Evolutionary conservation across 2,888 invertebrate genomes (phyloP).

Genomic region (Hyppa rectilinea): DNA sequence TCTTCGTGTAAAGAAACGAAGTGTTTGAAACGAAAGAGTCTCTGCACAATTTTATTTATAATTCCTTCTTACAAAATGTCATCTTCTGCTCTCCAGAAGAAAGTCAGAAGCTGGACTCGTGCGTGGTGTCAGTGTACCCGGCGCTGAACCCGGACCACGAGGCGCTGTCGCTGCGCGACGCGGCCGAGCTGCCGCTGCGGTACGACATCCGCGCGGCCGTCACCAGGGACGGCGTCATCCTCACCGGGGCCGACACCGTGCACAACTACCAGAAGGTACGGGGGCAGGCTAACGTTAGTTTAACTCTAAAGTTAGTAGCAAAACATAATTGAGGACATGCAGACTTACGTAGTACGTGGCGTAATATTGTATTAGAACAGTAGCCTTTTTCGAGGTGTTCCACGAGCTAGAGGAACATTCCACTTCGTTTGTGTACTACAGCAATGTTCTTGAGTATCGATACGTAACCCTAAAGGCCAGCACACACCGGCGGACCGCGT

Average conservation of each 20-base stretch:
- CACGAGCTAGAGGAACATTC: not conserved
- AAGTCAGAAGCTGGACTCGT: conserved; percentile 95
- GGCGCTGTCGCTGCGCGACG: conserved; percentile 94
- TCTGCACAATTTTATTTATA: too few relatives aligned
- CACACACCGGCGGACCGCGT: too few relatives aligned
- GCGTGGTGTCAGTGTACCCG: conserved; percentile 98
- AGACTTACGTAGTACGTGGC: too few relatives aligned
- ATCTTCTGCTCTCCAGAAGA: conserved; percentile 54
- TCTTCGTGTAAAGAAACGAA: too few relatives aligned
- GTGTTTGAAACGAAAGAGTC: too few relatives aligned
- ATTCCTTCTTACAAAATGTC: too few relatives aligned
- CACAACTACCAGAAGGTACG: conserved; percentile 93
- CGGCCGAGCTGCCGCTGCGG: conserved; percentile 91
- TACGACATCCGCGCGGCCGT: conserved; percentile 96
- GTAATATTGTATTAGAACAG: too few relatives aligned
- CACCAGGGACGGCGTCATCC: conserved; percentile 96
- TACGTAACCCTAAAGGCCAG: too few relatives aligned
- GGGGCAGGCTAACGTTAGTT: too few relatives aligned
- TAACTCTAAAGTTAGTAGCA: too few relatives aligned
- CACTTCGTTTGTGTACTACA: not conserved
- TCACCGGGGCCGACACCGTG: conserved; percentile 95
- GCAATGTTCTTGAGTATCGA: not conserved
- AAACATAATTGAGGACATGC: not conserved
- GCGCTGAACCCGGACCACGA: conserved; percentile 99
- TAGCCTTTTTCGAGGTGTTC: not conserved